Percentiles rank a stretch among this genome's conserved stretches.
Conservation (phyloP, 2,888 invertebrate genomes). For the Blastobasis lacticolella region DNA sequence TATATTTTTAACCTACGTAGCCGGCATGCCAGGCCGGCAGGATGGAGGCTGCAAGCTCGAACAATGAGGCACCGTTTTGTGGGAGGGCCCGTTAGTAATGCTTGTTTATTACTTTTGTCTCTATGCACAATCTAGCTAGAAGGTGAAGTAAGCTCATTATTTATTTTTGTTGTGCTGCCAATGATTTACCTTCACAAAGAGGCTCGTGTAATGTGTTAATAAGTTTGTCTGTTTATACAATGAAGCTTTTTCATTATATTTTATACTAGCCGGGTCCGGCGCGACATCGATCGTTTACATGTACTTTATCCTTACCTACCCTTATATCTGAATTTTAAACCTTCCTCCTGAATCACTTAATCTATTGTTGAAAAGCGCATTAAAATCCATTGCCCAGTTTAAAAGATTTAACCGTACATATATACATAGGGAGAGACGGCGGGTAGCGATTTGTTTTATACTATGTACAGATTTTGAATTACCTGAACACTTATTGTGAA, state of each 20-base stretch:
- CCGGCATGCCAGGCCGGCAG: too few species aligned
- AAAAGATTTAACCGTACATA: too few species aligned
- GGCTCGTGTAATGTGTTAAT: not conserved
- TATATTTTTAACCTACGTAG: too few species aligned
- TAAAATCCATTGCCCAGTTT: too few species aligned
- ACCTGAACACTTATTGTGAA: not conserved
- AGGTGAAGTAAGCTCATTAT: not conserved
- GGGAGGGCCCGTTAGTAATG: conserved; percentile 46
- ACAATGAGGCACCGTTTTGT: conserved; percentile 58
- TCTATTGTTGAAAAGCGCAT: too few species aligned
- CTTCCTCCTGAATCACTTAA: too few species aligned
- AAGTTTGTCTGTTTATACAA: not conserved
- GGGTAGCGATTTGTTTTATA: too few species aligned
- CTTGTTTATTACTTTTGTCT: conserved; percentile 50
- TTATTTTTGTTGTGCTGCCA: not conserved
- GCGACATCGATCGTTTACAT: too few species aligned
- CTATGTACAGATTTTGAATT: not conserved
- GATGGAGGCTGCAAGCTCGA: conserved; percentile 17
- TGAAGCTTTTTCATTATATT: not conserved
- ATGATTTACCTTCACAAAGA: too few species aligned
- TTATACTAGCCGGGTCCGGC: not conserved
- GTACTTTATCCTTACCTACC: too few species aligned
- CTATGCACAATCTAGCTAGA: conserved; percentile 21
- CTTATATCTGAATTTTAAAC: too few species aligned
- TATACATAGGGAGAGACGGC: too few species aligned